phyloP scores from a whole-genome alignment of 2,113 vertebrate genomes.

The Arvicanthis niloticus region DNA sequence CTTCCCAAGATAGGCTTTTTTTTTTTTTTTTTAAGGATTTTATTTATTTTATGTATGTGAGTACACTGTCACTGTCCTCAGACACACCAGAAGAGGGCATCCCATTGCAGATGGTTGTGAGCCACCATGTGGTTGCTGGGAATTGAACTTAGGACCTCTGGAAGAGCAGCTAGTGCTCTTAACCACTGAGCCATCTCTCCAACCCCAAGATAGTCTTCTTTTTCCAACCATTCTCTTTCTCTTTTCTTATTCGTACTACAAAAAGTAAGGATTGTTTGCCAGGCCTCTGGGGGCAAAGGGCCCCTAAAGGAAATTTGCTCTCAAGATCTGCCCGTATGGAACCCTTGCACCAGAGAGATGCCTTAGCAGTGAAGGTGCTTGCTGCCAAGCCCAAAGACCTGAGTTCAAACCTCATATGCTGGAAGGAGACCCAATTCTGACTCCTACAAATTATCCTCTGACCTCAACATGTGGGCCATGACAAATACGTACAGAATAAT shows the following conservation, averaged over 20 bases:
- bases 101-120: no score
- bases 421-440: background rate
- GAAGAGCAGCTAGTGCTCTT: no score
- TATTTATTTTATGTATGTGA: no score
- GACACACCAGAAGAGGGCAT: no score
- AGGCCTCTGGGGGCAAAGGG: background rate
- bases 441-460: background rate
- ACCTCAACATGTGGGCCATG: background rate
- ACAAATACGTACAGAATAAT: background rate
- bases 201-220: background rate
- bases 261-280: background rate
- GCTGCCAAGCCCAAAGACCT: background rate
- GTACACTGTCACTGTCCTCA: no score
- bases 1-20: no score
- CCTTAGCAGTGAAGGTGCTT: background rate
- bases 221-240: background rate
- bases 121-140: no score
- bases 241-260: background rate
- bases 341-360: background rate
- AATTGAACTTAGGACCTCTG: no score
- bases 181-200: no score
- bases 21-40: no score
- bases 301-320: background rate
- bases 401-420: background rate
- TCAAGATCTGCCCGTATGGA: background rate